Evolutionary conservation across 64 coral and sea anemone species (phyloP), one percentile per base, ranked within the genome.

Genomic region (Pocillopora verrucosa): DNA sequence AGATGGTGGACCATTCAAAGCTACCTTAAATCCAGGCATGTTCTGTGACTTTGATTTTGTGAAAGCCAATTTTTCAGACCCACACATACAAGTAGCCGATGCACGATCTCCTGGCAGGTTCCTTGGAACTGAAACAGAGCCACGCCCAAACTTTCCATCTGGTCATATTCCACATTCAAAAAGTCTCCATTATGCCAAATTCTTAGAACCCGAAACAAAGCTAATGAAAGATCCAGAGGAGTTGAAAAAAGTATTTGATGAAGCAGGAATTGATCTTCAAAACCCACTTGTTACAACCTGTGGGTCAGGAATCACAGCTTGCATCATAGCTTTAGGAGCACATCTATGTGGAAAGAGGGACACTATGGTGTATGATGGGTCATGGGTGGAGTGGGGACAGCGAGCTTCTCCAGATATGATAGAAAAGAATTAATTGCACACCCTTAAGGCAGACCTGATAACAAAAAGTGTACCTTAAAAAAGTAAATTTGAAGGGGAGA

Each of bases 21-120:
- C 88, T 67, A 82, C 80, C 76, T 64, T 88, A 34, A 93, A 93
- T 15, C 84, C 73, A 72, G 59, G 63, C 69, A 61, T 96, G 92
- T 79, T 93, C 59, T 86, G 73, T 90, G 73, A 96, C 72, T 96
- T 88, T 74, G 91, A 96, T 25, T 96, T 96, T 85, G 90, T 96
- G 25, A 80, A 88, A 35, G 86, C 65, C 77, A 96, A 96, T 74
- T 69, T 93, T 25, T 51, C 91, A 84, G 87, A 89, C 2, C 20
- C 73, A 20, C 25, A 59, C 11, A n/a, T 86, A 16, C 82, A 89
- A 74, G 77, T 96, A 16, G 34, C 80, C 68, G 95, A 96, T 88
- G 95, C 91, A 30, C 82, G 95, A n/a, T 89, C 95, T 22, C 19
- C 74, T 59, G 95, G 95, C 38, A 87, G 95, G 72, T 96, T 96